Evolutionary conservation across 2,113 vertebrate genomes (phyloP), one percentile per base, ranked within the genome.

Genomic region (Pantherophis guttatus): DNA sequence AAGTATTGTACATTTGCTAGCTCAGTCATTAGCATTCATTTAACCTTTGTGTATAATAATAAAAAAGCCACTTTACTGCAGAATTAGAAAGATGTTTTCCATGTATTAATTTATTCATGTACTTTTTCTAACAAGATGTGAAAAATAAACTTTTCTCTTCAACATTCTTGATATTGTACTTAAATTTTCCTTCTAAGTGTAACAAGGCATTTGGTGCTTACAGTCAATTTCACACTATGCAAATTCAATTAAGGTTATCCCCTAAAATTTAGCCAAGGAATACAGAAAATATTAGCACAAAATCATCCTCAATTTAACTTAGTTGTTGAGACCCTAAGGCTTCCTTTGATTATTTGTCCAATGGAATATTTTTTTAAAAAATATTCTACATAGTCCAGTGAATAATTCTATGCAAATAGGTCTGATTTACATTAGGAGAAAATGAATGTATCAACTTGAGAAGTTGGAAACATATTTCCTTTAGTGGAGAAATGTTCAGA

Each of bases 91-190:
- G 23, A 65, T 8, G 3, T 0, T 48, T n/a, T 91, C 4, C 2
- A 8, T 89, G 10, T 62, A 53, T 90, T 53, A 65, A 1, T 92
- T 75, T 62, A 59, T 0, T 11, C 50, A 87, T 94, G 65, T 15
- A 0, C 24, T 54, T 44, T 89, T 3, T 50, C 3, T 29, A 55
- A 48, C 9, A 65, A 92, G 88, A 94, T 85, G 15, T 88, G 8
- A n/a, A 50, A 94, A 39, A 94, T 48, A 91, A 95, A 94, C 4
- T 54, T 57, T 90, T n/a, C 1, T 11, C 55, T 54, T 86, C 93
- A 21, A n/a, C 94, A 21, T 26, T 12, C 57, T 92, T 29, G 57
- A 89, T 55, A 91, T 55, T 90, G 81, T 91, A 6, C 3, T 88
- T 54, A 93, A 86, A 8, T 39, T 65, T 94, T 88, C 19, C 21